A percentile compares a stretch with the other conserved stretches of the same genome.
Conservation (phyloP, 2,797 vertebrate species). For the Ctenosaura bakeri region DNA sequence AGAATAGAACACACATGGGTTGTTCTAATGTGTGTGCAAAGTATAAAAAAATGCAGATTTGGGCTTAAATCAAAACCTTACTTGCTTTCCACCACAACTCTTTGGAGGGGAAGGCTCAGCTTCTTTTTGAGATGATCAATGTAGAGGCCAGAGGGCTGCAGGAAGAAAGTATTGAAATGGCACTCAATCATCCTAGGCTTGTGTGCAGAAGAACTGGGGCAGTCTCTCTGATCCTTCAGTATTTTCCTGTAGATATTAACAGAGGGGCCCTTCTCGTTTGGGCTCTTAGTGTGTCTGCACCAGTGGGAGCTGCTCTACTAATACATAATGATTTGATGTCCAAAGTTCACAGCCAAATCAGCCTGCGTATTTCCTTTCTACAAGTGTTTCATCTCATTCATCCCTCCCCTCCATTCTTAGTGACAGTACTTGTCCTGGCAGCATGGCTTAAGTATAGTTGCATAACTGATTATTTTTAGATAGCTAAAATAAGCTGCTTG, state of each 20-base stretch:
- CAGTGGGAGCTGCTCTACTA: neutral
- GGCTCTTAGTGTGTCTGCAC: neutral
- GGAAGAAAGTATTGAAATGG: neutral
- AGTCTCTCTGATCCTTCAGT: neutral
- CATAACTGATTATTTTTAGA: conserved; percentile 71
- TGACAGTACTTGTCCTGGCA: conserved; percentile 5
- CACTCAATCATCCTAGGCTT: too few species aligned
- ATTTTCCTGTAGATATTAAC: neutral
- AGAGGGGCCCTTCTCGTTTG: neutral
- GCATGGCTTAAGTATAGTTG: conserved; percentile 28
- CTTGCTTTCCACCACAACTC: neutral
- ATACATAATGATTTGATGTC: neutral
- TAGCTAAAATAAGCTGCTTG: conserved; percentile 59
- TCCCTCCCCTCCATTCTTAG: neutral
- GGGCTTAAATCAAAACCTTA: neutral
- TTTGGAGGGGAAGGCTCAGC: neutral
- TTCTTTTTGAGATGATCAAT: too few species aligned
- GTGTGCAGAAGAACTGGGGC: neutral
- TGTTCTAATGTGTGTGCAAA: neutral
- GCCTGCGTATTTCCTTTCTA: neutral
- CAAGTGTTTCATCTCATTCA: conserved; percentile 27
- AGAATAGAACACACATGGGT: neutral
- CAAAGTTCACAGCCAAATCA: neutral
- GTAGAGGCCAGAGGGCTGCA: neutral
- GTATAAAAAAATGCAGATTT: neutral